These are phyloP conservation scores for Spodoptera litura DNA, from an alignment of 1,140 invertebrate genomes.

Conservation along the genomic window DNA sequence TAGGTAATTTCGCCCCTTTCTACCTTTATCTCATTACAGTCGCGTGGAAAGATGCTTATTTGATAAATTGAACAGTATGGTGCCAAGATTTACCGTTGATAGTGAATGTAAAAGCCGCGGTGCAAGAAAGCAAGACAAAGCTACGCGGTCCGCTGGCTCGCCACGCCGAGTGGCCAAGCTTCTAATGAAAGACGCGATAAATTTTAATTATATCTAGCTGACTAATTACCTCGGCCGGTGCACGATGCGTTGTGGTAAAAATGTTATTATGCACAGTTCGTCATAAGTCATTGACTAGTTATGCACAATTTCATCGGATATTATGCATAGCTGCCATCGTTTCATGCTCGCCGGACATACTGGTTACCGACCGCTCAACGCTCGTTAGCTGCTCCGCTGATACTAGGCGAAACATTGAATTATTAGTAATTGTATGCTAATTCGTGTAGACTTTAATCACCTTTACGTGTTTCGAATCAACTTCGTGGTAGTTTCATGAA, in stretches of 20 bases:
- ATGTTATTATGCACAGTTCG: slow-evolving; percentile 57
- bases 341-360: slow-evolving; percentile 44
- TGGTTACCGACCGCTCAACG: slow-evolving; percentile 25
- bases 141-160: slow-evolving; percentile 65
- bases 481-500: background rate
- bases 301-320: slow-evolving; percentile 65
- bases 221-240: slow-evolving; percentile 65
- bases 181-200: slow-evolving; percentile 78
- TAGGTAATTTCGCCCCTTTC: slow-evolving; percentile 39
- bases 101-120: slow-evolving; percentile 61
- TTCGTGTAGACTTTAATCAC: slow-evolving; percentile 22
- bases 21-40: slow-evolving; percentile 35
- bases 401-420: slow-evolving; percentile 30
- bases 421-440: slow-evolving; percentile 44
- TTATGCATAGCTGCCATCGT: slow-evolving; percentile 49
- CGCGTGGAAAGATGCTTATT: slow-evolving; percentile 45
- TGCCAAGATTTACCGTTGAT: slow-evolving; percentile 64
- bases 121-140: slow-evolving; percentile 72
- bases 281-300: slow-evolving; percentile 64
- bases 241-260: slow-evolving; percentile 52
- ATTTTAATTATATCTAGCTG: slow-evolving; percentile 74
- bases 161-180: slow-evolving; percentile 60
- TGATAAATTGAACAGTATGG: slow-evolving; percentile 71
- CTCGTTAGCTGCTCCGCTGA: slow-evolving; percentile 30
- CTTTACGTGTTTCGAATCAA: slow-evolving; percentile 28